Base-by-base conservation (phyloP, 2,797 vertebrate species). In the Molossus alvarezi region DNA sequence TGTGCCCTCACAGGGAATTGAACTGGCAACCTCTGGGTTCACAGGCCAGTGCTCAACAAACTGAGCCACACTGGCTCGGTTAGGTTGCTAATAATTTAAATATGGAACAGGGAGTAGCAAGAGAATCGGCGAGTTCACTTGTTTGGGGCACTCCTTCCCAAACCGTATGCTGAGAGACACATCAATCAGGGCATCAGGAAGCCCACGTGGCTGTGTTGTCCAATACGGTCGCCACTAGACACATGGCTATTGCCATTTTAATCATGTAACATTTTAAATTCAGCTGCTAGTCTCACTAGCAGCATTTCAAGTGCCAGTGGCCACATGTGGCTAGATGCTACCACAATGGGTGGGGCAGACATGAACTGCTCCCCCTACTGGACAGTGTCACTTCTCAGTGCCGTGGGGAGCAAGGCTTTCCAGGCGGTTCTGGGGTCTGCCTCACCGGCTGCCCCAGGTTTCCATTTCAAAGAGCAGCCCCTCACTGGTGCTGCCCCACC, bases 281-380 rank as follows among this genome's bases (percentile, higher is more conserved):
- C 51, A 72, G 33, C 60, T 51, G 45, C 17, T 69, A 55, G 45
- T 41, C 9, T 58, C 45, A 29, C 9, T 17, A 33, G 45, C 55
- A 25, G 48, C 53, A 62, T 37, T 69, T 92, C 58, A 37, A 23
- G 27, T 10, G 45, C 58, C 41, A 65, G 37, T 3, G 6, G 48
- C 6, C 29, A n/a, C 51, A 1, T 5, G 6, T 18, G 64, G 51
- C 29, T 33, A 2, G 29, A 20, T 62, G 57, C 29, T 27, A 12
- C 45, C 57, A 12, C 17, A 6, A 0, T 27, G 53, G 41, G 9
- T 1, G 9, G 53, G 3, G 3, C 33, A 57, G 14, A 5, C 58
- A 8, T 21, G 3, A 48, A 7, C 1, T 12, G 41, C n/a, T 53
- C 37, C 23, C 21, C 15, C 55, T 13, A 0, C 0, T 12, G 11